Evolutionary conservation across 2,888 invertebrate species (phyloP), one percentile per base, ranked within the genome.

Genomic region (Lissocephala sabroskyi): DNA sequence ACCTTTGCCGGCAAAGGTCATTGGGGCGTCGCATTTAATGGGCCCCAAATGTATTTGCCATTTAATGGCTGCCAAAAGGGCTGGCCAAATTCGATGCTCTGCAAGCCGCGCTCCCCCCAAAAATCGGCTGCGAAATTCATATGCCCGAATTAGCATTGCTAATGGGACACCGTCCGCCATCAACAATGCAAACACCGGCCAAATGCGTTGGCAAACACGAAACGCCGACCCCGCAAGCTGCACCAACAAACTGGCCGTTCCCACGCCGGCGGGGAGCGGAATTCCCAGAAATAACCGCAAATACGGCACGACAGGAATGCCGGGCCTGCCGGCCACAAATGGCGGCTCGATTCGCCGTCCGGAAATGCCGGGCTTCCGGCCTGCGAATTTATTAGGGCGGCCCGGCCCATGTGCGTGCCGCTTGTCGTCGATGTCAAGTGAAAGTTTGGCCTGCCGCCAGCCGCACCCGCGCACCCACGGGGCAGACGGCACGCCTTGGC

Each of bases 401-500:
- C n/a, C n/a, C 17, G n/a, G 44, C 26, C 36, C 48, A 7, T 30
- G 56, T 52, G 51, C 54, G 49, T 59, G 58, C 46, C 40, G 33
- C 29, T 36, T 44, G 49, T 33, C 13, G 30, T 28, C 41, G 51
- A 14, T 36, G 42, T 53, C 45, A 23, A 45, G 41, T 43, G 41
- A 53, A 58, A 52, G 56, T 16, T 61, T 67, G 76, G 62, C 67
- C 70, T 40, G 23, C 58, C 36, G 62, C 62, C 62, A 55, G 43
- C 46, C 5, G 10, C 3, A 16, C 4, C n/a, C n/a, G n/a, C n/a
- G n/a, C n/a, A n/a, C n/a, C n/a, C n/a, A n/a, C n/a, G n/a, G n/a
- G n/a, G n/a, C n/a, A 16, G 35, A 16, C 35, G 65, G 47, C 74
- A 61, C 58, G 67, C 66, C 62, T 48, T 55, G 54, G 52, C 62